A percentile compares a stretch with the other conserved stretches of the same genome.
These are phyloP conservation scores for Chondrilla cf. caribensis DNA, from an alignment of 37 sponge, comb jelly and placozoan genomes.

Conservation along the genomic window DNA sequence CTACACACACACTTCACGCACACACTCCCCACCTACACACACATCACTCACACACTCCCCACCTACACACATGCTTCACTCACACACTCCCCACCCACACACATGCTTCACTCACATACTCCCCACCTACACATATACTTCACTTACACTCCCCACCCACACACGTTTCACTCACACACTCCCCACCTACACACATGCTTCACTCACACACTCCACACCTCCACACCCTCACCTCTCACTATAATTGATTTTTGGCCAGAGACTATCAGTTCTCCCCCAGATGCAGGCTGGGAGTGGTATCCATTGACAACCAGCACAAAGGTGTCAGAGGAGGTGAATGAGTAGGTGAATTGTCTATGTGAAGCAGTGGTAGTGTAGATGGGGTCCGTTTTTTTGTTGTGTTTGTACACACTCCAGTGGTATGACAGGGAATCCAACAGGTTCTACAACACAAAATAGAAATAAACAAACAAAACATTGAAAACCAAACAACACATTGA, in stretches of 20 bases:
- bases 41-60: constrained; percentile 3
- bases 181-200: neutral
- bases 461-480: too few relatives aligned
- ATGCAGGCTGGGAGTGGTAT: too few relatives aligned
- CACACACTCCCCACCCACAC: neutral
- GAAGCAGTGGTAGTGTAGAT: too few relatives aligned
- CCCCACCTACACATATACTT: neutral
- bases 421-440: too few relatives aligned
- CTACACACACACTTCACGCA: neutral
- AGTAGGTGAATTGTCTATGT: too few relatives aligned
- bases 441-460: too few relatives aligned
- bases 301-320: too few relatives aligned
- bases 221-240: neutral
- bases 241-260: neutral
- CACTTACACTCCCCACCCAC: neutral
- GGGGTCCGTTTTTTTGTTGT: too few relatives aligned
- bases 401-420: too few relatives aligned
- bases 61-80: neutral
- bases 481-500: too few relatives aligned
- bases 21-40: neutral
- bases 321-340: too few relatives aligned
- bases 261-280: too few relatives aligned
- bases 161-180: neutral
- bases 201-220: neutral
- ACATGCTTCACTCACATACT: neutral